phyloP scores from a whole-genome alignment of 92 coral and sea anemone genomes.

The Muricea muricata region DNA sequence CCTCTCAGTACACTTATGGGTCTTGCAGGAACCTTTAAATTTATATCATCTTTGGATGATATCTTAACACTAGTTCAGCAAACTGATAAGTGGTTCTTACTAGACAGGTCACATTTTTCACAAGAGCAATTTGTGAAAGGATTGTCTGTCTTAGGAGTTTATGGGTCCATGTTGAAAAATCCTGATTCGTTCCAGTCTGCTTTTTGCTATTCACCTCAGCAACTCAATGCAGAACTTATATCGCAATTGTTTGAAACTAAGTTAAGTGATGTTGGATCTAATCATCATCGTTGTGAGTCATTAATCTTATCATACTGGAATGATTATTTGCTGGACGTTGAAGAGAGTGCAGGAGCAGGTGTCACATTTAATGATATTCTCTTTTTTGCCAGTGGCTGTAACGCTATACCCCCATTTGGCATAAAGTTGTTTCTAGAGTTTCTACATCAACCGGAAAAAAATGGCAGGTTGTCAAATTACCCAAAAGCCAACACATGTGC shows the following conservation, averaged over 20 bases:
- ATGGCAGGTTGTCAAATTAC: neutral
- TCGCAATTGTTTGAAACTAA: constrained; percentile 1
- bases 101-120: constrained; percentile 13
- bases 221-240: neutral
- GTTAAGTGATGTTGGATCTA: constrained; percentile 1
- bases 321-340: constrained; percentile 2
- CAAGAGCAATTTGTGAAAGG: constrained; percentile 13
- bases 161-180: neutral
- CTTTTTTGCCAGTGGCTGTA: neutral
- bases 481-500: constrained; percentile 19
- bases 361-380: constrained; percentile 1
- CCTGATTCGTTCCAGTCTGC: neutral
- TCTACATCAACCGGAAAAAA: neutral
- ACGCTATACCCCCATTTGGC: neutral
- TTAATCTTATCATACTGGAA: neutral
- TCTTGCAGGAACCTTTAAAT: constrained; percentile 57
- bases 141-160: constrained; percentile 1
- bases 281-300: neutral
- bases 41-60: constrained; percentile 45
- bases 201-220: constrained; percentile 13
- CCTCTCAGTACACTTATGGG: constrained; percentile 52
- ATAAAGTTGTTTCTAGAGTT: neutral
- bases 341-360: neutral
- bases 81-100: constrained; percentile 3
- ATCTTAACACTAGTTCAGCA: constrained; percentile 2